phyloP scores from a whole-genome alignment of 2,113 vertebrate species.

The Ahaetulla prasina region DNA sequence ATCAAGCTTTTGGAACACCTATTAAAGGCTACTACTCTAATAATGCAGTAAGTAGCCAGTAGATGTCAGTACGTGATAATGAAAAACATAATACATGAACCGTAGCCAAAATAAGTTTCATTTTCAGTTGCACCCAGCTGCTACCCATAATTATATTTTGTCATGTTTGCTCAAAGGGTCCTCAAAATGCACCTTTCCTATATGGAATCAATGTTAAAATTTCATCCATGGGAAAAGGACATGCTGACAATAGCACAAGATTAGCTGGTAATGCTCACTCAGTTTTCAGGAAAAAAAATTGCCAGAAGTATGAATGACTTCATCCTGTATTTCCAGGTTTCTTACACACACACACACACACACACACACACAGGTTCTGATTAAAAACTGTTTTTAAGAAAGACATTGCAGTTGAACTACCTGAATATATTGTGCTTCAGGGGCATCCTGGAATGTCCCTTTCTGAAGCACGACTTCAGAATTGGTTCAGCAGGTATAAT shows the following conservation, averaged over 20 bases:
- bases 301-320: not conserved
- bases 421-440: not conserved
- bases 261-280: not conserved
- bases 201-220: not conserved
- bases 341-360: not conserved
- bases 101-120: not conserved
- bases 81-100: slow-evolving; percentile 41
- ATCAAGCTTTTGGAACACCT: not conserved
- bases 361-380: not conserved
- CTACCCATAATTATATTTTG: not conserved
- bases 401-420: no score
- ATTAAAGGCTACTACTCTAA: not conserved
- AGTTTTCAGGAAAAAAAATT: not conserved
- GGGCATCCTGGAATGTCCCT: not conserved
- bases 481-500: not conserved
- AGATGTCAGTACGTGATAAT: slow-evolving; percentile 76
- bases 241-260: not conserved
- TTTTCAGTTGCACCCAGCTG: not conserved
- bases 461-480: not conserved
- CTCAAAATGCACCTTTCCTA: not conserved
- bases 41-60: slow-evolving; percentile 61
- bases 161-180: not conserved
- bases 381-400: not conserved
- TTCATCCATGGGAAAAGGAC: not conserved
- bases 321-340: not conserved